Evolutionary conservation across 2,113 vertebrate genomes (phyloP).

Genomic region (Hiodon tergisus): DNA sequence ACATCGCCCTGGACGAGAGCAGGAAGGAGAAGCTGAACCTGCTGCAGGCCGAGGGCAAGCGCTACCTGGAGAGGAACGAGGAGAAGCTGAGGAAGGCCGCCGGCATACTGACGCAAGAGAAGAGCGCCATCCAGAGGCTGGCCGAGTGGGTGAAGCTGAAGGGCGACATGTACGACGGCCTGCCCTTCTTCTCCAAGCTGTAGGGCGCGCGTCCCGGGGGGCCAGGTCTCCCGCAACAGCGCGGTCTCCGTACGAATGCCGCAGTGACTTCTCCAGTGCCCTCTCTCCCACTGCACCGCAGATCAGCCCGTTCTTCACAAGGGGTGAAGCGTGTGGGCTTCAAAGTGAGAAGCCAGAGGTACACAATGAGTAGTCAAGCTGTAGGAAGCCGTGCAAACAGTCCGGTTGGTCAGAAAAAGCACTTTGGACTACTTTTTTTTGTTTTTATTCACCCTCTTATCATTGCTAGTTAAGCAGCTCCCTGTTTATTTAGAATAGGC

Average conservation of each 20-base stretch:
- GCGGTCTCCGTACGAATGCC: too few relatives aligned
- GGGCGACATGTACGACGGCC: conserved; percentile 75
- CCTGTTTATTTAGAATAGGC: neutral
- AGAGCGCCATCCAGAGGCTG: conserved; percentile 71
- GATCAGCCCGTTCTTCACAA: neutral
- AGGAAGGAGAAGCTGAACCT: conserved; percentile 83
- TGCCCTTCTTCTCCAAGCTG: conserved; percentile 70
- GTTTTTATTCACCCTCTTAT: neutral
- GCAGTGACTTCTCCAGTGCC: too few relatives aligned
- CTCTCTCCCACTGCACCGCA: too few relatives aligned
- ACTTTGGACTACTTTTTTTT: neutral
- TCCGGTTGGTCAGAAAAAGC: neutral
- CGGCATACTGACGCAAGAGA: conserved; percentile 75
- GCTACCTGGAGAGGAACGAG: conserved; percentile 86
- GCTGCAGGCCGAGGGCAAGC: conserved; percentile 74
- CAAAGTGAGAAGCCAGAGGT: too few relatives aligned
- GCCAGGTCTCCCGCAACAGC: too few relatives aligned
- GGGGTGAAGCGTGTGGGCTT: too few relatives aligned
- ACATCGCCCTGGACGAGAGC: conserved; percentile 84
- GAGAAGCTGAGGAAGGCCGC: conserved; percentile 81
- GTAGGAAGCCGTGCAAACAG: too few relatives aligned
- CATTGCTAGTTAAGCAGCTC: neutral
- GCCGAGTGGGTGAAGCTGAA: conserved; percentile 78
- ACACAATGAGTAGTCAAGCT: too few relatives aligned
- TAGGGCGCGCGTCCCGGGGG: conserved; percentile 36